These are phyloP conservation scores for Meriones psammophilus DNA, from an alignment of 2,797 vertebrate genomes.

Conservation along the genomic window DNA sequence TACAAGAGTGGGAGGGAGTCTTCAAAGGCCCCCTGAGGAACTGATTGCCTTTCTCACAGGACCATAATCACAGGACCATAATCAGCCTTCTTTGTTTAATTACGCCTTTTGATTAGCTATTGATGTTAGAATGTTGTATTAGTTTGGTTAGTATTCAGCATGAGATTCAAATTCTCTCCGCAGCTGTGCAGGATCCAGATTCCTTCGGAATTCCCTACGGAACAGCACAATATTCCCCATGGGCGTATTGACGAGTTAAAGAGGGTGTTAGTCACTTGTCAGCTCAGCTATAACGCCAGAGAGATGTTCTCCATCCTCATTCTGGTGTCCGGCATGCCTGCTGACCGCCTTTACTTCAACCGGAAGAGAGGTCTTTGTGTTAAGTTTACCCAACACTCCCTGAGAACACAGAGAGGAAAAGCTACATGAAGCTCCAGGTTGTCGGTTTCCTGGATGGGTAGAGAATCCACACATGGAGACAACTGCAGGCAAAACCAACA, in stretches of 20 bases:
- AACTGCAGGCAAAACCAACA: background rate
- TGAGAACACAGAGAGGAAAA: background rate
- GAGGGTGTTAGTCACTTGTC: background rate
- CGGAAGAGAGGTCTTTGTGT: background rate
- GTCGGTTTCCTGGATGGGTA: background rate
- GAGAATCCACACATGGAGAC: background rate
- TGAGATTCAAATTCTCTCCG: constrained; percentile 10
- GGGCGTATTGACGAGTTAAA: constrained; percentile 33
- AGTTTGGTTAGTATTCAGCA: constrained; percentile 45
- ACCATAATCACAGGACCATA: constrained; percentile 50
- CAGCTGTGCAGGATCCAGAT: background rate
- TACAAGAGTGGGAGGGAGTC: background rate
- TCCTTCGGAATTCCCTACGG: constrained; percentile 42
- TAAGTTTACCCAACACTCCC: background rate
- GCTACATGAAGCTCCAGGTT: background rate
- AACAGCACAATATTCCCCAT: constrained; percentile 1
- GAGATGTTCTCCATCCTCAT: background rate
- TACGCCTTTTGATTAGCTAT: constrained; percentile 57
- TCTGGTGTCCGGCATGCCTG: background rate
- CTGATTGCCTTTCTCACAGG: constrained; percentile 53
- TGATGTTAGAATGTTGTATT: constrained; percentile 50
- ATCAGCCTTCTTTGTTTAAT: constrained; percentile 60
- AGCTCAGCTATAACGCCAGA: background rate
- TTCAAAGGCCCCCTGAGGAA: background rate
- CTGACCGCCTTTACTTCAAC: background rate